phyloP scores from a whole-genome alignment of 2,113 vertebrate species.

The Microcebus lehilahytsara region DNA sequence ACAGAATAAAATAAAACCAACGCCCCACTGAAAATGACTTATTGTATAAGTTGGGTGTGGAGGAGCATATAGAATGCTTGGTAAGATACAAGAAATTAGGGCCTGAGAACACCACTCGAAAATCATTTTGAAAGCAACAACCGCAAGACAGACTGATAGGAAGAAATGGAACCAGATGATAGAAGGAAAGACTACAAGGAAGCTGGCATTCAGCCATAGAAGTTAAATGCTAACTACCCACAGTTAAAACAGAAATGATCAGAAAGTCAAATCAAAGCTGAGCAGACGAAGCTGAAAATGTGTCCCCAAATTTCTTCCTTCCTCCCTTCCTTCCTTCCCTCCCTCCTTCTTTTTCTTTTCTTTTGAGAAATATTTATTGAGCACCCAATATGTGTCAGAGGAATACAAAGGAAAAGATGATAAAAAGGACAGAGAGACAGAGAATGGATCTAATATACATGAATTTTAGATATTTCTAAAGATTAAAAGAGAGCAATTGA shows the following conservation, averaged over 20 bases:
- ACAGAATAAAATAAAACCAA: neutral
- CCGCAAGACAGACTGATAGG: neutral
- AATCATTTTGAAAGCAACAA: neutral
- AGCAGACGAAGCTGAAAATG: neutral
- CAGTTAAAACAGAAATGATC: neutral
- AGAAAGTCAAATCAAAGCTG: neutral
- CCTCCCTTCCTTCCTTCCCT: neutral
- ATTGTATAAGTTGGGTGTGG: neutral
- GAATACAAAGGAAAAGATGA: slow-evolving; percentile 9
- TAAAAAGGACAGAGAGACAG: neutral
- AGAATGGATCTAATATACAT: neutral
- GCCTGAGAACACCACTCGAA: neutral
- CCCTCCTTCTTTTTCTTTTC: neutral
- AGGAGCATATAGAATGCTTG: neutral
- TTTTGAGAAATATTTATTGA: neutral
- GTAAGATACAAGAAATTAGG: neutral
- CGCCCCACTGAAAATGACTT: too few relatives aligned
- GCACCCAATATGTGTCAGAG: neutral
- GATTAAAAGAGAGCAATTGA: slow-evolving; percentile 46
- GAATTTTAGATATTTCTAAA: slow-evolving; percentile 53
- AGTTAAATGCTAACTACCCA: neutral
- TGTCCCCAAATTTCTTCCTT: neutral
- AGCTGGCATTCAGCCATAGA: neutral
- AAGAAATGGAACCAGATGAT: neutral
- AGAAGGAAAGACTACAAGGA: neutral